These are phyloP conservation scores for Sardina pilchardus DNA, from an alignment of 2,113 vertebrate genomes.

Conservation along the genomic window DNA sequence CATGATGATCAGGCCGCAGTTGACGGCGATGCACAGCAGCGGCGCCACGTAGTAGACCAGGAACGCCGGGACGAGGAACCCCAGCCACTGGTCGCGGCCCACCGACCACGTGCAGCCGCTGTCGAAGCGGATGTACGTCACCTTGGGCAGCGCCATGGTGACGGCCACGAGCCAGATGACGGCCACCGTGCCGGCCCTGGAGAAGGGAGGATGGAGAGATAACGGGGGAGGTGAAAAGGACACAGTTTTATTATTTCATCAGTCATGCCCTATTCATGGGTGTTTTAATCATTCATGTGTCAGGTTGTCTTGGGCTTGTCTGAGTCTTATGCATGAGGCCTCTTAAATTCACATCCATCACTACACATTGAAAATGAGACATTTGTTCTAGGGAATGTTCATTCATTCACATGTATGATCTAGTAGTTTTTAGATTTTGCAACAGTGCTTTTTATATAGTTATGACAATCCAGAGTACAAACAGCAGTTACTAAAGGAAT, in stretches of 20 bases:
- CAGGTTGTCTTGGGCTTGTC: background rate
- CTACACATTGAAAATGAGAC: background rate
- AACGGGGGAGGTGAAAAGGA: background rate
- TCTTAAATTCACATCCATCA: background rate
- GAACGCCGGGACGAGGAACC: conserved; percentile 68
- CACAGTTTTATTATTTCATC: background rate
- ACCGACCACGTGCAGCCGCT: conserved; percentile 63
- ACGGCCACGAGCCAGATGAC: conserved; percentile 64
- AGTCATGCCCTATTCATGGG: background rate
- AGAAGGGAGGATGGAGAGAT: conserved; percentile 6
- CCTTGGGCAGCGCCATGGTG: conserved; percentile 66
- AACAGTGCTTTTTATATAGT: background rate
- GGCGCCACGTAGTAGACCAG: conserved; percentile 66
- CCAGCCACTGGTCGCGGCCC: conserved; percentile 58
- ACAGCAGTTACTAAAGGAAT: background rate
- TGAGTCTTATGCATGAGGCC: background rate
- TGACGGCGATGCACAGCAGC: conserved; percentile 63
- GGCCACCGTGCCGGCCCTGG: conserved; percentile 51
- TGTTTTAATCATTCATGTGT: background rate
- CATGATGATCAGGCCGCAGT: conserved; percentile 64
- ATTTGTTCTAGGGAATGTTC: background rate
- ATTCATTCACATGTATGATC: background rate
- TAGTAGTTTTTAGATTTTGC: background rate
- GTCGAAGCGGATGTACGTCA: conserved; percentile 66
- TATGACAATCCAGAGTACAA: background rate